Evolutionary conservation across 2,113 vertebrate species (phyloP).

Genomic region (Plectropomus leopardus): DNA sequence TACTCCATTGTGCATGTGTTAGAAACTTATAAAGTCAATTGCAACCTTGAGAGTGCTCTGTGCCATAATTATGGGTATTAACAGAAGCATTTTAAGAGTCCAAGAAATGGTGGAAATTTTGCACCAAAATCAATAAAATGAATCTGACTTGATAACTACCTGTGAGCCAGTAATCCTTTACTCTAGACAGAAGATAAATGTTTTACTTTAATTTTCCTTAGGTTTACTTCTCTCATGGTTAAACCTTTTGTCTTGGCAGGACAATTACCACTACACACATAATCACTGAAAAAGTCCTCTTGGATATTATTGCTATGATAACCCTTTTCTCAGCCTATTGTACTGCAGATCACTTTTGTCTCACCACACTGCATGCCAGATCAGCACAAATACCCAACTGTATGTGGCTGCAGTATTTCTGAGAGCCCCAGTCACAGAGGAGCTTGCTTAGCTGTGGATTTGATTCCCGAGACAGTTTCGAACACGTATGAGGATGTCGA

Average conservation of each 20-base stretch:
- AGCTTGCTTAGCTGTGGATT: constrained; percentile 33
- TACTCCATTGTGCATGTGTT: background rate
- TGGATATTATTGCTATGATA: constrained; percentile 41
- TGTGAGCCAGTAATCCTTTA: constrained; percentile 7
- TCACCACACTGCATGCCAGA: constrained; percentile 2
- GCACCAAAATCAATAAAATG: constrained; percentile 5
- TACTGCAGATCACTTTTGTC: constrained; percentile 48
- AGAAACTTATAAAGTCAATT: background rate
- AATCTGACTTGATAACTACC: constrained; percentile 1
- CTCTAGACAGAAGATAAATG: constrained; percentile 8
- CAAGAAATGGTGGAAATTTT: background rate
- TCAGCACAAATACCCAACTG: constrained; percentile 27
- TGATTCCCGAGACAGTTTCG: constrained; percentile 32
- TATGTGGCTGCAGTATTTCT: constrained; percentile 23
- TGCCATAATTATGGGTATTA: background rate
- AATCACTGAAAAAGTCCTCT: constrained; percentile 30
- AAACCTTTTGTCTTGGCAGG: constrained; percentile 25
- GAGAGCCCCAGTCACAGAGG: constrained; percentile 24
- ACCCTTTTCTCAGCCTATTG: constrained; percentile 35
- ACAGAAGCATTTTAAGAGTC: background rate
- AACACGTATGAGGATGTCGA: constrained; percentile 2
- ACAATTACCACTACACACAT: constrained; percentile 4
- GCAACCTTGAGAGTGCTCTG: background rate
- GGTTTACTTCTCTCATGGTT: constrained; percentile 16
- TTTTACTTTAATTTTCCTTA: background rate